A percentile compares a stretch with the other conserved stretches of the same genome.
phyloP scores from a whole-genome alignment of 2,888 invertebrate species.

The Noctua fimbriata region DNA sequence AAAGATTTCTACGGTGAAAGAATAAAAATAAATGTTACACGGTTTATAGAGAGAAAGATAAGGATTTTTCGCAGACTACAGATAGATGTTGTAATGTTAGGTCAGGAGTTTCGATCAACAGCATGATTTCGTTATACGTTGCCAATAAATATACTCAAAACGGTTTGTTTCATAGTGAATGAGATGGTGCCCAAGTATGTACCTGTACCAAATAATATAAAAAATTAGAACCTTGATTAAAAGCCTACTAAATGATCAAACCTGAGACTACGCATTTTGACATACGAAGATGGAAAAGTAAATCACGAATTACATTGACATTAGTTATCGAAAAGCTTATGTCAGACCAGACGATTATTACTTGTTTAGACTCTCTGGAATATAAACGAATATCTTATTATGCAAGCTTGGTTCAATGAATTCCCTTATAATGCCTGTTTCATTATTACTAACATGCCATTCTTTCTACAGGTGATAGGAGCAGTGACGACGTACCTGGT shows the following conservation, averaged over 20 bases:
- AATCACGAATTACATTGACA: not conserved
- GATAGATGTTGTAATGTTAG: too few species aligned
- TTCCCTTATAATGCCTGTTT: too few species aligned
- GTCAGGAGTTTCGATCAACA: not conserved
- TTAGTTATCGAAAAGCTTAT: not conserved
- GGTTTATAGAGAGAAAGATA: not conserved
- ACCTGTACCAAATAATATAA: not conserved
- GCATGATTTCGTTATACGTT: not conserved
- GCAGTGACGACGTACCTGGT: conserved; percentile 91
- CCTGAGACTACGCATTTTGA: too few species aligned
- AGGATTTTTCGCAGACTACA: not conserved
- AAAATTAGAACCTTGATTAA: not conserved
- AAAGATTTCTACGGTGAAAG: not conserved
- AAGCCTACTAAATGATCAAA: too few species aligned
- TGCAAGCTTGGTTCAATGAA: too few species aligned
- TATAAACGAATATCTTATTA: not conserved
- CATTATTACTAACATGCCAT: not conserved
- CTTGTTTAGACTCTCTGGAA: not conserved
- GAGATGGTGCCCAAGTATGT: too few species aligned
- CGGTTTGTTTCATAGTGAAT: not conserved
- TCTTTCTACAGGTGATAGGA: conserved; percentile 86
- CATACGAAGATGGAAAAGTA: not conserved
- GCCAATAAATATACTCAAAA: not conserved
- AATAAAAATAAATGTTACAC: not conserved
- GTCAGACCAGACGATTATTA: not conserved